Conservation (phyloP, 2,888 invertebrate species). For the Synergus gifuensis region DNA sequence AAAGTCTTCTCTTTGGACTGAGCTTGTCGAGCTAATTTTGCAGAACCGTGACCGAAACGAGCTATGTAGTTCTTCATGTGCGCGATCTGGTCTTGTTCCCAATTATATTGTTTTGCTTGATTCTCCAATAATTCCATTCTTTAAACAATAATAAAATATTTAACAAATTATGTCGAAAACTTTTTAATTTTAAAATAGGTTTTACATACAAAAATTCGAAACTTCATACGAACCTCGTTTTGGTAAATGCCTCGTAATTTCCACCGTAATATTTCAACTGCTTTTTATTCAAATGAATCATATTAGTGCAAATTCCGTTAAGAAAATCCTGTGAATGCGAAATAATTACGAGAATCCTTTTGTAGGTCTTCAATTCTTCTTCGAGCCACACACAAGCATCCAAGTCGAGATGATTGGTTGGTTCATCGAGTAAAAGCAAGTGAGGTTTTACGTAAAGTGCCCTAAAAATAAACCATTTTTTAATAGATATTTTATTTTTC, state of each 20-base stretch:
- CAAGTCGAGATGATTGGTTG: slow-evolving; percentile 98
- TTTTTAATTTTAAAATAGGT: not conserved
- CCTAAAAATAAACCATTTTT: slow-evolving; percentile 73
- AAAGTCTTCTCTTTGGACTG: slow-evolving; percentile 99
- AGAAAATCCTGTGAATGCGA: slow-evolving; percentile 99
- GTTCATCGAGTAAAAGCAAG: slow-evolving; percentile 96
- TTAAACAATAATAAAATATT: slow-evolving; percentile 5
- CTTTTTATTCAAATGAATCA: slow-evolving; percentile 96
- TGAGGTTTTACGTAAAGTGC: slow-evolving; percentile 99
- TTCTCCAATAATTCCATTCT: slow-evolving; percentile 96
- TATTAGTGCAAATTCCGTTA: slow-evolving; percentile 98
- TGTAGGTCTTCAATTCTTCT: slow-evolving; percentile 97
- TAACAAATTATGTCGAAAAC: not conserved
- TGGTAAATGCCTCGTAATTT: slow-evolving; percentile 97
- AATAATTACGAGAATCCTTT: slow-evolving; percentile 96
- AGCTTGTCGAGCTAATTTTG: slow-evolving; percentile 98
- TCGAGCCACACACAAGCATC: slow-evolving; percentile 99
- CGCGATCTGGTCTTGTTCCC: slow-evolving; percentile 99
- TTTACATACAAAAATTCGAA: not conserved
- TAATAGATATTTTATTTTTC: slow-evolving; percentile 69
- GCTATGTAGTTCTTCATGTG: slow-evolving; percentile 99
- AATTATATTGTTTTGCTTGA: slow-evolving; percentile 99
- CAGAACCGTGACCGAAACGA: slow-evolving; percentile 99
- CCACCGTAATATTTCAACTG: slow-evolving; percentile 96
- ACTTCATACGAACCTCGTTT: slow-evolving; percentile 80